Base-by-base conservation (phyloP, 2,888 invertebrate genomes). In the Cantharis nigra region DNA sequence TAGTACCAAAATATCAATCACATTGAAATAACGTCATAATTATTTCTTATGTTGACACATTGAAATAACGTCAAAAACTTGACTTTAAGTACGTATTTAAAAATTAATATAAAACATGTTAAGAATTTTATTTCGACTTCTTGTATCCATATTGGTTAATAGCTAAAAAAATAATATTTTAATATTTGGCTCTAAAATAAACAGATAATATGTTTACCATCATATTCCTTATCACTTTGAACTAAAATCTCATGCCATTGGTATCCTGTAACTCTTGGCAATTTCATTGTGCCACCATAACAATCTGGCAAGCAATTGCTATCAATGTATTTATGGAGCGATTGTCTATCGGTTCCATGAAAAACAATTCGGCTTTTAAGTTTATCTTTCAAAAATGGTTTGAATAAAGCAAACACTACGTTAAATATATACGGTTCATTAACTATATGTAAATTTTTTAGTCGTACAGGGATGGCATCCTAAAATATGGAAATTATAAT, bases 361-460 rank as follows among this genome's bases (percentile, higher is more conserved):
- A 96, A 96, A 75, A 93, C 91, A 81, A 96, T 95, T 83, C 97
- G 92, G 69, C 91, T 92, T 78, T 94, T 93, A 62, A 97, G 90
- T 88, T 98, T 97, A 85, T 97, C 96, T 79, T 94, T 92, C 73
- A 98, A 90, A 90, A 98, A 96, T 3, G 97, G 97, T 87, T 96
- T 96, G 89, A 97, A 95, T 26, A 98, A 90, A 30, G 94, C 93
- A 88, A 97, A 97, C 49, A 97, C 94, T 89, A 96, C 93, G 87
- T 97, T 96, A 90, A 98, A 97, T 80, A 97, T 91, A 86, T 93
- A 94, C 0, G 97, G 97, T 87, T 97, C 97, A 88, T 97, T 97
- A 64, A 97, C 91, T 72, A 97, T 93, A 88, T 97, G 97, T 65
- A 98, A 91, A 23, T 94, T 96, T 88, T 97, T 97, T 76, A 97